A percentile compares a stretch with the other conserved stretches of the same genome.
Conservation (phyloP, 1,140 invertebrate species). For the Neuroterus valhalla region DNA sequence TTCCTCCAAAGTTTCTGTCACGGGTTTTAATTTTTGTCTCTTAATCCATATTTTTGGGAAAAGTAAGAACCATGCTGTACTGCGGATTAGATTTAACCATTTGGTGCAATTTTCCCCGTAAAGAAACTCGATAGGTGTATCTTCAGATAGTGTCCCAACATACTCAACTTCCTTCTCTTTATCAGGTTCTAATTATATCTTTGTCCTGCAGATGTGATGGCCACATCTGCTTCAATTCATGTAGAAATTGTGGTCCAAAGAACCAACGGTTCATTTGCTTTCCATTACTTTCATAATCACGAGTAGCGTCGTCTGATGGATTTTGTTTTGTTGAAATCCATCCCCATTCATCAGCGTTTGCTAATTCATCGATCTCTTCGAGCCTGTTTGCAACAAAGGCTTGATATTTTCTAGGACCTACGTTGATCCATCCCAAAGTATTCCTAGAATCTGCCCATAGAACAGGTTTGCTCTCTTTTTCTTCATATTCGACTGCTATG, state of each 20-base stretch:
- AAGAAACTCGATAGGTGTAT: not conserved
- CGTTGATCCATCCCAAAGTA: conserved; percentile 59
- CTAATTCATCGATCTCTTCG: conserved; percentile 61
- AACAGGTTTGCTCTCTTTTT: conserved; percentile 8
- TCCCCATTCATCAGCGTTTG: conserved; percentile 48
- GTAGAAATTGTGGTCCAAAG: conserved; percentile 28
- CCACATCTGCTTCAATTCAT: not conserved
- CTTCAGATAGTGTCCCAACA: not conserved
- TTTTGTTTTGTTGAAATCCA: conserved; percentile 56
- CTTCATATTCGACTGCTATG: conserved; percentile 32
- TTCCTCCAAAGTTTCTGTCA: not conserved
- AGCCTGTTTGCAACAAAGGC: conserved; percentile 67
- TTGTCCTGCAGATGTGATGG: not conserved
- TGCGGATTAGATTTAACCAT: conserved; percentile 37
- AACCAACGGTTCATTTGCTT: conserved; percentile 9
- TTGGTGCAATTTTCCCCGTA: conserved; percentile 34
- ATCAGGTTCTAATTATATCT: not conserved
- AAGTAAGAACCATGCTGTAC: not conserved
- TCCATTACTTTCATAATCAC: not conserved
- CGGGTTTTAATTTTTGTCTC: not conserved
- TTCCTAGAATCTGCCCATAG: conserved; percentile 66
- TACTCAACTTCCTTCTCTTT: not conserved
- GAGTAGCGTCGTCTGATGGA: conserved; percentile 57
- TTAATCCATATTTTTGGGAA: not conserved
- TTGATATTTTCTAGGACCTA: conserved; percentile 51